Evolutionary conservation across 2,797 vertebrate species (phyloP), one percentile per base, ranked within the genome.

Genomic region (Gallirallus australis): DNA sequence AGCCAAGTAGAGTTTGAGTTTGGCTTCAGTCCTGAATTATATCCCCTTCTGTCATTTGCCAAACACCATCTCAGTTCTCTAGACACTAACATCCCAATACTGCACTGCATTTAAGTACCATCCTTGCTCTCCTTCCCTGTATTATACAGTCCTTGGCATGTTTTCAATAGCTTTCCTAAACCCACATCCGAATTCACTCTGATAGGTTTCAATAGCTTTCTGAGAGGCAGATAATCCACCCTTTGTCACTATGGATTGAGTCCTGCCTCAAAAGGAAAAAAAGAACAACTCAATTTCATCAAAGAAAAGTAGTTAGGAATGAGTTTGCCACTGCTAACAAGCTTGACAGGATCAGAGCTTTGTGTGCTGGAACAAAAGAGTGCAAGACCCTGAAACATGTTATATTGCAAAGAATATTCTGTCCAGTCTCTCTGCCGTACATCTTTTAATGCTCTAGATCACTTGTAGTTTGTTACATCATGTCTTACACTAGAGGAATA

Each of bases 141-240:
- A 10, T 79, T 39, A 63, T 5, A n/a, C 71, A 50, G 65, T 39
- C 64, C 75, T 87, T 91, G 94, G 95, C 84, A 12, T 21, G 45
- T 85, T 94, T 91, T 91, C 71, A 86, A 9, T 28, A 71, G 86
- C 37, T 91, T 68, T 60, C 82, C 92, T 69, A 60, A 91, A 60
- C 53, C 53, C 75, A 68, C 84, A 81, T 80, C 92, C 7, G 0
- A 89, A 73, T 80, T 82, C 84, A 64, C 90, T 35, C 42, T 47
- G 78, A n/a, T 77, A 19, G 76, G 28, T 94, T 93, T 89, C 68
- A 9, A 2, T 69, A 8, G 77, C 90, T 85, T 33, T 64, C 65
- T 60, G 89, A 70, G 92, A 93, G 84, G 78, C 68, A 71, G 84
- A 92, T 96, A 93, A 94, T 95, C 89, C 86, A 68, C 65, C 64